A percentile compares a stretch with the other conserved stretches of the same genome.
Evolutionary conservation across 64 coral and sea anemone species (phyloP).

Genomic region (Montipora foliosa): DNA sequence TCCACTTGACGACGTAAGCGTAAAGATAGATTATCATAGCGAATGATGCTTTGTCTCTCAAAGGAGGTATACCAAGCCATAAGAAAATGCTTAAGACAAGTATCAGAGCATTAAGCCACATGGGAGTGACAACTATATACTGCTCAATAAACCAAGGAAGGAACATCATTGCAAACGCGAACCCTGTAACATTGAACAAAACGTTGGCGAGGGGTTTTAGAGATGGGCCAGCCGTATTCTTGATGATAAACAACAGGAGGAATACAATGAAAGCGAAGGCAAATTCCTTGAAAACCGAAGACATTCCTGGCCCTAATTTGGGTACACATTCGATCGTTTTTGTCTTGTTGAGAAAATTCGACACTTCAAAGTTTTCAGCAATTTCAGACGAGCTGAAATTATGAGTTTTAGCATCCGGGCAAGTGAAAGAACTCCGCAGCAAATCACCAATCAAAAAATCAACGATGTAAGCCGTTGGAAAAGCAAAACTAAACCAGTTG

Average conservation of each 20-base stretch:
- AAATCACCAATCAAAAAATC: slow-evolving; percentile 52
- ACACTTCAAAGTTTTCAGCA: slow-evolving; percentile 15
- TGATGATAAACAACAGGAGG: slow-evolving; percentile 14
- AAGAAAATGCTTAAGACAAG: slow-evolving; percentile 66
- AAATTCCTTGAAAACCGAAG: background rate
- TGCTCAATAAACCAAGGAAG: slow-evolving; percentile 76
- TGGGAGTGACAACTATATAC: slow-evolving; percentile 61
- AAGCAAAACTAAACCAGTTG: slow-evolving; percentile 46
- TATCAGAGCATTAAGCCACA: slow-evolving; percentile 69
- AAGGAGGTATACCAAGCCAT: slow-evolving; percentile 74
- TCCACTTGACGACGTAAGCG: slow-evolving; percentile 76
- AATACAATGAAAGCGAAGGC: slow-evolving; percentile 2
- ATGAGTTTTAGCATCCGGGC: slow-evolving; percentile 9
- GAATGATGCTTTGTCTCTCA: slow-evolving; percentile 55
- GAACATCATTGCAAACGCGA: slow-evolving; percentile 32
- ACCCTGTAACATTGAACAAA: slow-evolving; percentile 15
- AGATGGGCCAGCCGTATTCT: background rate
- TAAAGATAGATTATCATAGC: slow-evolving; percentile 55
- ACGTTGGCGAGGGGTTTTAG: background rate
- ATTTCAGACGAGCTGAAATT: slow-evolving; percentile 58
- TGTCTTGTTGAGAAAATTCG: slow-evolving; percentile 1
- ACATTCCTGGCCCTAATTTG: slow-evolving; percentile 25
- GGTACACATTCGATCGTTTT: background rate
- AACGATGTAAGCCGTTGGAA: slow-evolving; percentile 56
- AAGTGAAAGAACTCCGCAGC: slow-evolving; percentile 49